Conservation (phyloP, 2,797 vertebrate genomes). For the Myripristis jacobus region DNA sequence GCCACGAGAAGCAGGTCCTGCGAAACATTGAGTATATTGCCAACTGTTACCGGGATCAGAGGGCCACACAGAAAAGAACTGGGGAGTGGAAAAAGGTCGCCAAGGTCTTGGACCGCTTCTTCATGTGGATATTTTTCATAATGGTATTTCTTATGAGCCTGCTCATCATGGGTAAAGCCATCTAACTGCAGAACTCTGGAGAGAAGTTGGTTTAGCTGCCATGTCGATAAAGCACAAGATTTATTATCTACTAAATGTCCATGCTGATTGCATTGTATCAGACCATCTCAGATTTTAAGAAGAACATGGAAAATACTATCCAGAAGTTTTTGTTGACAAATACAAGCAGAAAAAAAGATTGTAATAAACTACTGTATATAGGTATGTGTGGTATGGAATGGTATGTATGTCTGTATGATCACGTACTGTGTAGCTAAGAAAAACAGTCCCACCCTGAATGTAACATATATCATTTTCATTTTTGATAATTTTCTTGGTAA, state of each 20-base stretch:
- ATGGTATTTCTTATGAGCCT: constrained; percentile 94
- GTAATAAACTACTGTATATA: no score
- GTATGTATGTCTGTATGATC: no score
- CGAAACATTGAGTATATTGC: constrained; percentile 87
- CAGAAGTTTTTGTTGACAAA: no score
- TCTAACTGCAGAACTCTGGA: constrained; percentile 69
- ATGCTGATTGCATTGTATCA: not conserved
- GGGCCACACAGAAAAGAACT: constrained; percentile 84
- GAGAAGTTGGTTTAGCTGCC: not conserved
- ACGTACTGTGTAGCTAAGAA: no score
- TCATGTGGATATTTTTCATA: constrained; percentile 94
- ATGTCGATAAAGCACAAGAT: not conserved
- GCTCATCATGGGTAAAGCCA: constrained; percentile 88
- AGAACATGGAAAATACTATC: not conserved
- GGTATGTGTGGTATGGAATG: no score
- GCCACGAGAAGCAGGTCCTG: constrained; percentile 81
- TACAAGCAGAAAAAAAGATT: no score
- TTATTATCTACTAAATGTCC: not conserved
- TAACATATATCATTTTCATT: no score
- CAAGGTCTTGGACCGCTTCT: constrained; percentile 93
- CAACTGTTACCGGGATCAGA: constrained; percentile 87
- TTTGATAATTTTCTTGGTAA: no score
- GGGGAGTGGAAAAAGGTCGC: constrained; percentile 94
- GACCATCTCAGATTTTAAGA: not conserved
- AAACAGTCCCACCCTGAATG: no score